Evolutionary conservation across 2,113 vertebrate species (phyloP), one percentile per base, ranked within the genome.

Genomic region (Oreochromis spilurus): DNA sequence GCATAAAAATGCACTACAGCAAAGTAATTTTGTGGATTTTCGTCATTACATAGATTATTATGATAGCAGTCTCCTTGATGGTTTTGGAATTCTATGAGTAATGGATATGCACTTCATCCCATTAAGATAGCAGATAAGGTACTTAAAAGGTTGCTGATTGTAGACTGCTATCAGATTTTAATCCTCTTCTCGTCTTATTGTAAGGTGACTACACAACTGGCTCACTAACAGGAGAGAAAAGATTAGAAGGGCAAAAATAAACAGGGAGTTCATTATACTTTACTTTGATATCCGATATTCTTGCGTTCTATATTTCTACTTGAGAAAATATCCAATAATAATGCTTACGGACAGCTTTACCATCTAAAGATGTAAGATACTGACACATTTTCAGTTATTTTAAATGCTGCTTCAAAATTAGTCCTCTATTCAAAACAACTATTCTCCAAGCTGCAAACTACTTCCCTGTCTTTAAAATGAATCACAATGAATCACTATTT

Each of bases 101-200:
- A 91, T 90, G 87, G 91, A 91, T 91, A 90, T 40, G 83, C 85
- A 84, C 87, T 90, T 85, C 65, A 54, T 93, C 86, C 91, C 86
- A 92, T 93, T 94, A 93, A 91, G 85, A 90, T 84, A 5, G 45
- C 34, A 87, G 92, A 94, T 93, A 93, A 93, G 82, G 87, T 79
- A 85, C 89, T 93, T 92, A 88, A 60, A 89, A 91, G 84, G 89
- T 86, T 88, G 67, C 77, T 79, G 86, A 89, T 82, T 85, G 91
- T 91, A 79, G 78, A 84, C 91, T 75, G 81, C 84, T 91, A 89
- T 93, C 93, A 83, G 87, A 90, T 90, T 95, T 82, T 91, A 90
- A 91, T 92, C 90, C 88, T 84, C 77, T 80, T 24, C 85, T 67
- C 57, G 85, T 67, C 57, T 88, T 77, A 84, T 90, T 88, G 80